Conservation (phyloP, 2,888 invertebrate genomes). For the Drosophila buzzatii region DNA sequence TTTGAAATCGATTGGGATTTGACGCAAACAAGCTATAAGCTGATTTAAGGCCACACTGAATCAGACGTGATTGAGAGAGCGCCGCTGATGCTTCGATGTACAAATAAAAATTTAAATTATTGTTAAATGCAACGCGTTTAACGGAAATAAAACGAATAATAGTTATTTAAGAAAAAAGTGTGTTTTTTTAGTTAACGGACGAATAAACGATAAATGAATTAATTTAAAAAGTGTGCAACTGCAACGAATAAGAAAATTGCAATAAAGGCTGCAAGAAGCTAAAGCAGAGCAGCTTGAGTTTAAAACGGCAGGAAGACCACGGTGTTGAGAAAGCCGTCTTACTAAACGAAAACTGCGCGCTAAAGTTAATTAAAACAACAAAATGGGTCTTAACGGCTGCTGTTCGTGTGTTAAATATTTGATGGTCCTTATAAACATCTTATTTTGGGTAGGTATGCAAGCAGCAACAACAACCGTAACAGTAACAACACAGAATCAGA, state of each 20-base stretch:
- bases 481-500: slow-evolving; percentile 40
- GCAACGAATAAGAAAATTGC: slow-evolving; percentile 36
- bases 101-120: slow-evolving; percentile 65
- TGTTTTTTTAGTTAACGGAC: slow-evolving; percentile 7
- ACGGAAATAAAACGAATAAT: slow-evolving; percentile 47
- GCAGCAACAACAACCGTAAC: slow-evolving; percentile 30
- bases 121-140: slow-evolving; percentile 55
- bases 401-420: slow-evolving; percentile 85
- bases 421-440: slow-evolving; percentile 84
- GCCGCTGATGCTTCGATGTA: slow-evolving; percentile 56
- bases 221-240: slow-evolving; percentile 23
- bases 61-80: slow-evolving; percentile 52
- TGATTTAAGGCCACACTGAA: slow-evolving; percentile 33
- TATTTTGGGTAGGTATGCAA: slow-evolving; percentile 83
- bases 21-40: not conserved
- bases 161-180: slow-evolving; percentile 39
- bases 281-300: slow-evolving; percentile 51
- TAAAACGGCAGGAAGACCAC: slow-evolving; percentile 56
- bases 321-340: slow-evolving; percentile 41
- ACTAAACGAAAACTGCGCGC: slow-evolving; percentile 25
- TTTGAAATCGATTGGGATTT: not conserved
- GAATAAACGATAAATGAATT: slow-evolving; percentile 7
- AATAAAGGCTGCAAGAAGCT: slow-evolving; percentile 40
- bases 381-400: slow-evolving; percentile 85
- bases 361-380: slow-evolving; percentile 43